Evolutionary conservation across 35 echinoderm and acorn worm genomes (phyloP).

Genomic region (Nesometra sesokonis): DNA sequence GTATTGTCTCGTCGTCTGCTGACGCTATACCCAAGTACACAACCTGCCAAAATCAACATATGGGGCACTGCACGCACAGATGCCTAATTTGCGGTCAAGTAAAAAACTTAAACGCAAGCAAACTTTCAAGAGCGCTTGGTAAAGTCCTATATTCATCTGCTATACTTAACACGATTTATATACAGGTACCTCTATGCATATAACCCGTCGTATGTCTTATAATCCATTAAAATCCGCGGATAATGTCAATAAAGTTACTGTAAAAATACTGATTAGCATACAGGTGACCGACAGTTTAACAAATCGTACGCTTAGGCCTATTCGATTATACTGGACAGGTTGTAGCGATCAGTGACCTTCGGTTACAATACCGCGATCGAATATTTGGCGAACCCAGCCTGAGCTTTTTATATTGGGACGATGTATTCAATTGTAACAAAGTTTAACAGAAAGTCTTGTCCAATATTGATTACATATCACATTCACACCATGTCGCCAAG

Average conservation of each 20-base stretch:
- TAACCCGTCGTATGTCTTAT: neutral
- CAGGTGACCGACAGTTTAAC: neutral
- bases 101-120: neutral
- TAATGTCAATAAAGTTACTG: neutral
- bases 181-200: neutral
- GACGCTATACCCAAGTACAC: neutral
- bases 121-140: neutral
- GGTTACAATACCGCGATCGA: neutral
- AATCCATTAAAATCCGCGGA: neutral
- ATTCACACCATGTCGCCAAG: neutral
- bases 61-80: neutral
- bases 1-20: neutral
- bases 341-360: neutral
- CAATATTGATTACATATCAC: neutral
- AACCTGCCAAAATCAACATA: conserved; percentile 1
- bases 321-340: neutral
- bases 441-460: too few relatives aligned
- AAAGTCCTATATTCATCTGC: neutral
- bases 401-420: neutral
- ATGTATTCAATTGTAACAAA: too few relatives aligned
- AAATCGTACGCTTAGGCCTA: neutral
- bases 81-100: neutral
- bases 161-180: neutral
- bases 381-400: neutral
- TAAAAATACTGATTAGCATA: too few relatives aligned